phyloP scores from a whole-genome alignment of 2,797 vertebrate species.

The Malurus leucopterus region DNA sequence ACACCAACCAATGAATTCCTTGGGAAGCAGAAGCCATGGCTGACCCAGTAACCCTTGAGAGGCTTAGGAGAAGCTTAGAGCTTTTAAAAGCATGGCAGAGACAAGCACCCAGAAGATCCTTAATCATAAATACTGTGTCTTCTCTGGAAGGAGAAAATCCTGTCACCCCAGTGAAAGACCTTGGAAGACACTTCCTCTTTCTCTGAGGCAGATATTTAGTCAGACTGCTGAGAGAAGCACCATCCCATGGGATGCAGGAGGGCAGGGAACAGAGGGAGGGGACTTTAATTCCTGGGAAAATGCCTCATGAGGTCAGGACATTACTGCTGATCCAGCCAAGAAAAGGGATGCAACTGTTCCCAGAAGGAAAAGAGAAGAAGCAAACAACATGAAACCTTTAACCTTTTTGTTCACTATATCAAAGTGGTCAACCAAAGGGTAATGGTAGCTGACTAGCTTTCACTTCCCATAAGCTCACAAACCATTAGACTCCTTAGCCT shows the following conservation, averaged over 20 bases:
- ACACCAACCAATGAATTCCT: not conserved
- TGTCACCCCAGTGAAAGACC: not conserved
- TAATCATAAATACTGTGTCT: not conserved
- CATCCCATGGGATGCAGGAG: not conserved
- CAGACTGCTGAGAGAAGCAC: not conserved
- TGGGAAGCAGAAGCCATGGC: not conserved
- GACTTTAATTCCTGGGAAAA: constrained; percentile 48
- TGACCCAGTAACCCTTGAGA: constrained; percentile 27
- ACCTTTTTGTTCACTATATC: not conserved
- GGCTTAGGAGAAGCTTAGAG: constrained; percentile 1
- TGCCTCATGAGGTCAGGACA: constrained; percentile 33
- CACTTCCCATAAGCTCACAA: not conserved
- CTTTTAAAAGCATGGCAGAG: constrained; percentile 8
- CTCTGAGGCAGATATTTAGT: not conserved
- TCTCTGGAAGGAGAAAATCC: not conserved
- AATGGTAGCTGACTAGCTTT: not conserved
- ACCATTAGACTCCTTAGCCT: not conserved
- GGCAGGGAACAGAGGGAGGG: not conserved
- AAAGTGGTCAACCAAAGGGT: not conserved
- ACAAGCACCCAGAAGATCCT: not conserved
- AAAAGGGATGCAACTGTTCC: constrained; percentile 1
- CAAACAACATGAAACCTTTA: constrained; percentile 6
- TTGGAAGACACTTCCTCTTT: not conserved
- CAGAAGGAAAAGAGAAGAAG: constrained; percentile 13
- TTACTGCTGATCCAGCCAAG: constrained; percentile 17